Percentiles rank a stretch among this genome's conserved stretches.
These are phyloP conservation scores for Zeugodacus cucurbitae DNA, from an alignment of 1,140 invertebrate genomes.

Conservation along the genomic window DNA sequence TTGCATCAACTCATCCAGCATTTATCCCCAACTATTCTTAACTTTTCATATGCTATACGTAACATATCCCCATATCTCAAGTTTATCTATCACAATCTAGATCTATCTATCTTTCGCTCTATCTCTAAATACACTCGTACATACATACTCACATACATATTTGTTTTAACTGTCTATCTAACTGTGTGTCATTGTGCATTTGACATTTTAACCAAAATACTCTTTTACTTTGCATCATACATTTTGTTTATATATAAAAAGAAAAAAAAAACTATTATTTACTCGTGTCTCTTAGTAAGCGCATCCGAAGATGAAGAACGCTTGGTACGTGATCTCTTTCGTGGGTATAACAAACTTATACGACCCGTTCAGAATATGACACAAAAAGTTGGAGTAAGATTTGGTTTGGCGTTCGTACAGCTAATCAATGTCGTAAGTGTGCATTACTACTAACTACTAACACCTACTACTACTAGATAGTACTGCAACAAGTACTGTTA, in stretches of 20 bases:
- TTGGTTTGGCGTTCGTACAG: conserved; percentile 97
- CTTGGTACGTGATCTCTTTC: conserved; percentile 95
- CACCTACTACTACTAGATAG: conserved; percentile 15
- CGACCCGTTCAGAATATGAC: conserved; percentile 98
- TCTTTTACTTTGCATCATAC: conserved; percentile 25
- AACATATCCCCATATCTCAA: background rate
- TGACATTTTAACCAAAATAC: conserved; percentile 6
- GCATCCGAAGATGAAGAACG: conserved; percentile 91
- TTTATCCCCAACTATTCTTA: background rate
- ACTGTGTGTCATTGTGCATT: conserved; percentile 28
- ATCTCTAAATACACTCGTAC: background rate
- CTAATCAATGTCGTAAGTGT: conserved; percentile 97
- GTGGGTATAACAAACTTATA: conserved; percentile 99
- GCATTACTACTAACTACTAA: conserved; percentile 34
- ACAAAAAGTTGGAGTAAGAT: conserved; percentile 94
- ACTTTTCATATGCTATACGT: background rate
- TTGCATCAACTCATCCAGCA: background rate
- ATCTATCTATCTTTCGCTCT: background rate
- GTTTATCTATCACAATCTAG: background rate
- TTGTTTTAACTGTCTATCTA: conserved; percentile 19
- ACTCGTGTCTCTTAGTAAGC: conserved; percentile 54
- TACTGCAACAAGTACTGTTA: conserved; percentile 34
- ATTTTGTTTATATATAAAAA: conserved; percentile 2
- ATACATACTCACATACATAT: conserved; percentile 37
- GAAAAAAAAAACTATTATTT: conserved; percentile 3